A percentile compares a stretch with the other conserved stretches of the same genome.
phyloP scores from a whole-genome alignment of 2,888 invertebrate species.

The Cheilosia vernalis region DNA sequence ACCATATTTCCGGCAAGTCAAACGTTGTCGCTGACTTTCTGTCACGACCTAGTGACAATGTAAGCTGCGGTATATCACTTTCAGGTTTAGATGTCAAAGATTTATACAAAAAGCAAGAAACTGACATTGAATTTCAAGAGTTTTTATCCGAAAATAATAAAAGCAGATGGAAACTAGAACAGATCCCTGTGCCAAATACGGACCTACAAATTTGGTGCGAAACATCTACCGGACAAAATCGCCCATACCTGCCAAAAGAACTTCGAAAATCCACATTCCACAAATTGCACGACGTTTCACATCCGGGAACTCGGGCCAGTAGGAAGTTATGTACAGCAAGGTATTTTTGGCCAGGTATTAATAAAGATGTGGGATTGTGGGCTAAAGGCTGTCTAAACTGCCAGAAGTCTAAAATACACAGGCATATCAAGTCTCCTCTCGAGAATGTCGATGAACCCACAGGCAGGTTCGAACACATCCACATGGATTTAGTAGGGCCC shows the following conservation, averaged over 20 bases:
- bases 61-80: background rate
- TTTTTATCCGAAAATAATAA: too few species aligned
- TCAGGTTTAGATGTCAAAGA: background rate
- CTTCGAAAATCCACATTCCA: background rate
- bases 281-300: background rate
- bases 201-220: slow-evolving; percentile 7
- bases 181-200: background rate
- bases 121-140: too few species aligned
- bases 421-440: background rate
- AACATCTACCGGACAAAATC: background rate
- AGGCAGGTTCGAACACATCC: background rate
- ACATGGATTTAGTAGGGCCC: slow-evolving; percentile 11
- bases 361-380: slow-evolving; percentile 7
- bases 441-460: background rate
- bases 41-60: too few species aligned
- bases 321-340: slow-evolving; percentile 9
- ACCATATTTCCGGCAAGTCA: too few species aligned
- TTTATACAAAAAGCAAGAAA: background rate
- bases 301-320: background rate
- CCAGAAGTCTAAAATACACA: slow-evolving; percentile 6
- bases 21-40: too few species aligned
- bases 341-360: slow-evolving; percentile 15
- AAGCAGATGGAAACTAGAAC: background rate
- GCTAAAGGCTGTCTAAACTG: slow-evolving; percentile 10
- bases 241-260: background rate